phyloP scores from a whole-genome alignment of 2,797 vertebrate species.

The Acipenser oxyrinchus region DNA sequence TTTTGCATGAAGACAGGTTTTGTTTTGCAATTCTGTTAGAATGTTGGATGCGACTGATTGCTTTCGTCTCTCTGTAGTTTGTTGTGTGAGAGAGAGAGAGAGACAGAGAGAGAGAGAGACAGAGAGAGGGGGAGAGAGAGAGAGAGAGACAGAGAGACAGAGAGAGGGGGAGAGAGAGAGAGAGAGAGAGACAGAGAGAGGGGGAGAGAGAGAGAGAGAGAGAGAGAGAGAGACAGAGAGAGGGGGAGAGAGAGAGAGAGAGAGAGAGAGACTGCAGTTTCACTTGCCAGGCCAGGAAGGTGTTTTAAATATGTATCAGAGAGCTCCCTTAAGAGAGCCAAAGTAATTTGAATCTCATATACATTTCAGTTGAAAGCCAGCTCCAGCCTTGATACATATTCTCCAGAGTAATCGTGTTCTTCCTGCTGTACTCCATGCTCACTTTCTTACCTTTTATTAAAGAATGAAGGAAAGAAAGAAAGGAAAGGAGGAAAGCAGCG shows the following conservation, averaged over 20 bases:
- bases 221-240: neutral
- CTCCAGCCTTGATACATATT: slow-evolving; percentile 55
- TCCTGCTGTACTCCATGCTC: slow-evolving; percentile 20
- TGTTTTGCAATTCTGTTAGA: neutral
- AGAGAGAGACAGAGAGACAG: too few relatives aligned
- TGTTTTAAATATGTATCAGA: slow-evolving; percentile 44
- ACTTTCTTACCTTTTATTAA: slow-evolving; percentile 24
- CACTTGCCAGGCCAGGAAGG: slow-evolving; percentile 6
- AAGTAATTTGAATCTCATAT: slow-evolving; percentile 64
- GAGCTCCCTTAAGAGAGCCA: slow-evolving; percentile 46
- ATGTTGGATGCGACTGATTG: slow-evolving; percentile 7
- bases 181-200: slow-evolving; percentile 8
- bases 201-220: slow-evolving; percentile 19
- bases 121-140: too few relatives aligned
- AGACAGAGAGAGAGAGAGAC: too few relatives aligned
- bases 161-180: too few relatives aligned
- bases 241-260: slow-evolving; percentile 13
- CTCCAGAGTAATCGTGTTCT: slow-evolving; percentile 44
- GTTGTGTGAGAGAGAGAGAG: too few relatives aligned
- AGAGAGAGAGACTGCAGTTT: slow-evolving; percentile 27
- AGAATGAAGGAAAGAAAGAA: slow-evolving; percentile 15
- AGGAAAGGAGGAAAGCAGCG: slow-evolving; percentile 8
- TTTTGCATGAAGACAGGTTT: neutral
- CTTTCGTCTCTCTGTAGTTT: slow-evolving; percentile 11
- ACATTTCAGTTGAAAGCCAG: slow-evolving; percentile 68